Evolutionary conservation across 2,797 vertebrate genomes (phyloP), one percentile per base, ranked within the genome.

Genomic region (Sebastolobus altivelis): DNA sequence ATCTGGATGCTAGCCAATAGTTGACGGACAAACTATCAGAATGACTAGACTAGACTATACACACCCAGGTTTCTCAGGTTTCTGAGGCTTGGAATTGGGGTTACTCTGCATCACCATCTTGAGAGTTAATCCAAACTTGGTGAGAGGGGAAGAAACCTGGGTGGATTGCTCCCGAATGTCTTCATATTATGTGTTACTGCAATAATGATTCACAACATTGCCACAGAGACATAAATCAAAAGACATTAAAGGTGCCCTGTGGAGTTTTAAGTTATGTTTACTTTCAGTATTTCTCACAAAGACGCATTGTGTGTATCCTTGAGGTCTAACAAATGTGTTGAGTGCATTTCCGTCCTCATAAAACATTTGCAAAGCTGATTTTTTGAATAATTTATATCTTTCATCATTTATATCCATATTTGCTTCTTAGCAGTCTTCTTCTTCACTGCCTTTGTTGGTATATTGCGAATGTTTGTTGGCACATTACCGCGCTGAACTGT

Each of bases 331-430:
- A 72, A 73, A 54, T 62, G 31, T 63, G 59, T 27, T 62, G 6
- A 38, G 43, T 54, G 43, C 31, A 38, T 63, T 63, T 73, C n/a
- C 22, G 12, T 27, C 6, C 43, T 63, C 59, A 54, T 54, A 27
- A 73, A 74, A 74, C 46, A 65, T 40, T 74, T 55, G 46, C 46
- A 55, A 27, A 43, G 55, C 25, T 13, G 9, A 35, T 72, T 55
- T 73, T 18, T 25, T 35, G 4, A 65, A 63, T 74, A 55, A 63
- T 74, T 74, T 2, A 55, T 63, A 20, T 38, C 22, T 20, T 65
- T 54, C 37, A 60, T 72, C 0, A 13, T 60, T 60, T 60, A 60
- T 60, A 22, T 60, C 37, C 29, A 11, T 33, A 49, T 43, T 46
- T 43, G 35, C 22, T 20, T 29, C 12, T 46, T 35, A n/a, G 5